Evolutionary conservation across 2,797 vertebrate genomes (phyloP).

Genomic region (Hyperoplus lanceolatus): DNA sequence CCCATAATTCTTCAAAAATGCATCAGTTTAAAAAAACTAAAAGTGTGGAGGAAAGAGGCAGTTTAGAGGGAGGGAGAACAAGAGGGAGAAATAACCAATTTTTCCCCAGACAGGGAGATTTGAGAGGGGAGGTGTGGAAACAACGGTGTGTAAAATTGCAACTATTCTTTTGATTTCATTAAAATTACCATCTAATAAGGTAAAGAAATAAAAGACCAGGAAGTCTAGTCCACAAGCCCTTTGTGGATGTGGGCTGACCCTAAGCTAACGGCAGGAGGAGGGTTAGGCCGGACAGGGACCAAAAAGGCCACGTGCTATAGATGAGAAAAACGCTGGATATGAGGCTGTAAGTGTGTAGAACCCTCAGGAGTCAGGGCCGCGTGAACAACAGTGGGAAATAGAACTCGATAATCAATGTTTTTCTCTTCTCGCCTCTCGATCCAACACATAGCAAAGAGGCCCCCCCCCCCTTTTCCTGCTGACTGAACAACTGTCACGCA

Average conservation of each 20-base stretch:
- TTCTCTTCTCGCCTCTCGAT: slow-evolving; percentile 69
- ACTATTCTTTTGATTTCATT: slow-evolving; percentile 72
- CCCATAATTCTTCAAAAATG: slow-evolving; percentile 69
- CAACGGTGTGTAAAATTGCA: slow-evolving; percentile 15
- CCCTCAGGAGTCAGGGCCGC: slow-evolving; percentile 39
- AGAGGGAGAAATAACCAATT: slow-evolving; percentile 54
- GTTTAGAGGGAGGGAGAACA: neutral
- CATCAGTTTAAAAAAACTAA: slow-evolving; percentile 77
- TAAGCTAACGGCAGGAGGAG: neutral
- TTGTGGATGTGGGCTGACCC: slow-evolving; percentile 32
- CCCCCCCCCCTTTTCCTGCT: slow-evolving; percentile 72
- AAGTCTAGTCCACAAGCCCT: slow-evolving; percentile 48
- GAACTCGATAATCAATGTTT: slow-evolving; percentile 77
- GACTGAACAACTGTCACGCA: slow-evolving; percentile 77
- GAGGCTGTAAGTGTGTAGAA: slow-evolving; percentile 43
- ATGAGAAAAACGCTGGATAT: slow-evolving; percentile 19
- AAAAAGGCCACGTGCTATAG: slow-evolving; percentile 3
- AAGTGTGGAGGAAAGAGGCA: slow-evolving; percentile 4
- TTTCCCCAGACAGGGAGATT: slow-evolving; percentile 48
- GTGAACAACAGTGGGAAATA: slow-evolving; percentile 65
- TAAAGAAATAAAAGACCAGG: slow-evolving; percentile 29
- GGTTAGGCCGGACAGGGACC: slow-evolving; percentile 28
- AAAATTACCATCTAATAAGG: slow-evolving; percentile 56
- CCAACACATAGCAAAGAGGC: slow-evolving; percentile 70
- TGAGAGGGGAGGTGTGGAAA: slow-evolving; percentile 15